Conservation (phyloP, 2,888 invertebrate species). For the Cyrtodaria siliqua region DNA sequence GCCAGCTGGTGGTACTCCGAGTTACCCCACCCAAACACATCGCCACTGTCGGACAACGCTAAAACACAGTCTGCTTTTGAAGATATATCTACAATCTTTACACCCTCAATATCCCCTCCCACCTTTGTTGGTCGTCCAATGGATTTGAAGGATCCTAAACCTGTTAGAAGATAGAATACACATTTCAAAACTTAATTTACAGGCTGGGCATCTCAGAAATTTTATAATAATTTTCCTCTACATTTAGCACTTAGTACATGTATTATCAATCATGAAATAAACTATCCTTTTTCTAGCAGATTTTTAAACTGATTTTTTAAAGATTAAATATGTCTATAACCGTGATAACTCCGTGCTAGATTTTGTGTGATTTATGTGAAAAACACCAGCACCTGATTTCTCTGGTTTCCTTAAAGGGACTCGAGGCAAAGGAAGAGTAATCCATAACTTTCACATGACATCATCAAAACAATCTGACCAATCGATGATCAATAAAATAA, state of each 20-base stretch:
- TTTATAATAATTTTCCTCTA: neutral
- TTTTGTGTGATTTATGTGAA: no score
- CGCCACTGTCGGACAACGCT: conserved; percentile 94
- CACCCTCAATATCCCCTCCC: conserved; percentile 92
- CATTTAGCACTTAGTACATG: neutral
- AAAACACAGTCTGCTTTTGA: conserved; percentile 95
- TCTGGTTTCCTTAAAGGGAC: no score
- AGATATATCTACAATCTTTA: conserved; percentile 93
- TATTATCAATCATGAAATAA: no score
- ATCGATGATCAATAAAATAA: no score
- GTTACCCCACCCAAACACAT: conserved; percentile 99
- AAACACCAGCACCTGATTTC: no score
- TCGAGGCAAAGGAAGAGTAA: no score
- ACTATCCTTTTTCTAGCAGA: no score
- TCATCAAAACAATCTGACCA: no score
- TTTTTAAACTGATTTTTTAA: no score
- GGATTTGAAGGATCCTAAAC: conserved; percentile 83
- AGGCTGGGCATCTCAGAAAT: neutral
- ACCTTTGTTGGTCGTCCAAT: conserved; percentile 86
- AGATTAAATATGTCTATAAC: no score
- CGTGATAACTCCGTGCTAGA: no score
- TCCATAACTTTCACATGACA: no score
- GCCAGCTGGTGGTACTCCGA: conserved; percentile 96
- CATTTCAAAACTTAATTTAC: neutral
- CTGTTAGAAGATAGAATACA: conserved; percentile 72